These are phyloP conservation scores for Harpegnathos saltator DNA, from an alignment of 1,140 invertebrate species.

Conservation along the genomic window DNA sequence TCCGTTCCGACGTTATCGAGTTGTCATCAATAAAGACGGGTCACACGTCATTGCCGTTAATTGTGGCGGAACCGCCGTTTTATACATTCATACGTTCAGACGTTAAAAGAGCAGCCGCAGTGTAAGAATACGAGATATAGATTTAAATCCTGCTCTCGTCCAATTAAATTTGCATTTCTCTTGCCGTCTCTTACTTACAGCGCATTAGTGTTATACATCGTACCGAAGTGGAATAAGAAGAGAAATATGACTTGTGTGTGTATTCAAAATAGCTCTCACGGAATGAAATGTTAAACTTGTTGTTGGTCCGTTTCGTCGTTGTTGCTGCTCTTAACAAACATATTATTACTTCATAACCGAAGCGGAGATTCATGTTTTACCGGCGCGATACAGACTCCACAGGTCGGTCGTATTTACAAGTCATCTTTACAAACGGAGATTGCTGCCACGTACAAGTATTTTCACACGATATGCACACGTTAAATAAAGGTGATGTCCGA, in stretches of 20 bases:
- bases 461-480: background rate
- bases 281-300: slow-evolving; percentile 20
- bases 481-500: background rate
- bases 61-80: background rate
- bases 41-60: background rate
- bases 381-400: background rate
- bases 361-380: background rate
- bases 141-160: slow-evolving; percentile 25
- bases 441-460: too few species aligned
- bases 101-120: background rate
- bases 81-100: background rate
- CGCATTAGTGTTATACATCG: slow-evolving; percentile 32
- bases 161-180: slow-evolving; percentile 29
- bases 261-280: slow-evolving; percentile 29
- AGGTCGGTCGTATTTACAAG: background rate
- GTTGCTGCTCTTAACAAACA: background rate
- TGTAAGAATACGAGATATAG: slow-evolving; percentile 21
- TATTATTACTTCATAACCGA: slow-evolving; percentile 13
- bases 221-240: slow-evolving; percentile 33
- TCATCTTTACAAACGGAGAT: background rate
- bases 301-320: slow-evolving; percentile 9
- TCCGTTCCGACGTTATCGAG: background rate
- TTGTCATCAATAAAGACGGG: background rate
- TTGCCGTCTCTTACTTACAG: slow-evolving; percentile 30
- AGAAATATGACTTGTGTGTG: slow-evolving; percentile 19